These are phyloP conservation scores for Glaucopsyche alexis DNA, from an alignment of 2,888 invertebrate genomes.

Conservation along the genomic window DNA sequence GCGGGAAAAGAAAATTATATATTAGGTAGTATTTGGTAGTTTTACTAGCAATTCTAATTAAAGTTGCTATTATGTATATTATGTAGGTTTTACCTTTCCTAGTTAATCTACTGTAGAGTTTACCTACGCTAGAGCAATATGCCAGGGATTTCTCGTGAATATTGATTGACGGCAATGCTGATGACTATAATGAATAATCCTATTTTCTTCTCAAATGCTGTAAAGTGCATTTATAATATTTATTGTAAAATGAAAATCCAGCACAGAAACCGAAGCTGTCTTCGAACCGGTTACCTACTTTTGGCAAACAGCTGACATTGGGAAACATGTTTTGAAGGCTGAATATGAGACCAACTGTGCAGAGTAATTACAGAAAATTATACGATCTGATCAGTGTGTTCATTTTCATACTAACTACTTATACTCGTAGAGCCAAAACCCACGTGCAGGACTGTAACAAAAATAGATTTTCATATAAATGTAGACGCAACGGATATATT, in stretches of 20 bases:
- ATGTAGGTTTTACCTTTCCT: too few species aligned
- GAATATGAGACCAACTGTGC: neutral
- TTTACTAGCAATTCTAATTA: too few species aligned
- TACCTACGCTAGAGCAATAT: neutral
- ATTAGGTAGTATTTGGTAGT: too few species aligned
- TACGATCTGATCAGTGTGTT: neutral
- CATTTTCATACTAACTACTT: neutral
- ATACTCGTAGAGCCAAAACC: too few species aligned
- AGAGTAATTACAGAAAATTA: slow-evolving; percentile 3
- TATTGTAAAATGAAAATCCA: neutral
- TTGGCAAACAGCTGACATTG: slow-evolving; percentile 27
- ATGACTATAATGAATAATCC: too few species aligned
- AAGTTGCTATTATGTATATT: too few species aligned
- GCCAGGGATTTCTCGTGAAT: neutral
- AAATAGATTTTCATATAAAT: too few species aligned
- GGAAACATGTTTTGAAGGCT: slow-evolving; percentile 20
- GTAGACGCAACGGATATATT: too few species aligned
- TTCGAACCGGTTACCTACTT: slow-evolving; percentile 17
- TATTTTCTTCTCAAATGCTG: too few species aligned
- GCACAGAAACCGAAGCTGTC: neutral
- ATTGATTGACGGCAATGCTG: neutral
- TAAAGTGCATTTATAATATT: neutral
- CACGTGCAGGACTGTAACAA: too few species aligned
- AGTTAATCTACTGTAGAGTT: too few species aligned
- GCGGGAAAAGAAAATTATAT: too few species aligned